A percentile compares a stretch with the other conserved stretches of the same genome.
phyloP scores from a whole-genome alignment of 92 coral and sea anemone species.

The Anthopleura xanthogrammica region DNA sequence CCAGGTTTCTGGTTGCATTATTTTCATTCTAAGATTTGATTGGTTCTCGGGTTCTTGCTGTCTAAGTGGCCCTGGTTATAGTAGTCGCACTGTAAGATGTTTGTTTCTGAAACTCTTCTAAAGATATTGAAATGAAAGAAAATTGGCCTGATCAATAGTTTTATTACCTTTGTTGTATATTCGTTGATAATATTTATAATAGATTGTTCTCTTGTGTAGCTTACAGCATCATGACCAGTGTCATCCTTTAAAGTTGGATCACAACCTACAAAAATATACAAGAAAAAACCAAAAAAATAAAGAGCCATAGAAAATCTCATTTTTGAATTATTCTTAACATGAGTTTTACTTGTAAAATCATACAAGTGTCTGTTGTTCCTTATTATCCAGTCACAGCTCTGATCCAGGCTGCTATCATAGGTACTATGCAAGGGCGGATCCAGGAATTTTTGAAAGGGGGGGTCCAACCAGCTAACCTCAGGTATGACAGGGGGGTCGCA shows the following conservation, averaged over 20 bases:
- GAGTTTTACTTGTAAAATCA: no score
- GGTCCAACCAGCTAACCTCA: no score
- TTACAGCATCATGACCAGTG: constrained; percentile 70
- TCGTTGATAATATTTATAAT: constrained; percentile 61
- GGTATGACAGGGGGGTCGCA: no score
- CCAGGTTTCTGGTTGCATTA: no score
- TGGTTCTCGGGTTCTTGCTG: no score
- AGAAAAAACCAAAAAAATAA: background rate
- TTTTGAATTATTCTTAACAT: background rate
- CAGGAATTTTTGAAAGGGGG: no score
- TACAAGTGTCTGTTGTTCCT: background rate
- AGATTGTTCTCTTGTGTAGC: constrained; percentile 72
- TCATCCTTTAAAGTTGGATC: constrained; percentile 90
- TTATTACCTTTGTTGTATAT: constrained; percentile 46
- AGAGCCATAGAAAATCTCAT: background rate
- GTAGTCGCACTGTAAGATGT: no score
- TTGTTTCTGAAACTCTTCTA: no score
- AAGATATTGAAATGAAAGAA: no score
- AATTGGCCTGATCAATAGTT: background rate
- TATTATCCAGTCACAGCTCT: background rate
- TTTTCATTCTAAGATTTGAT: no score
- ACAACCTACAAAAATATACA: constrained; percentile 54
- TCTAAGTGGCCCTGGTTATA: background rate
- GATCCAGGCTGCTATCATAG: background rate
- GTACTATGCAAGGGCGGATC: no score